Conservation (phyloP, 2,888 invertebrate genomes). For the Oegoconia quadripuncta region DNA sequence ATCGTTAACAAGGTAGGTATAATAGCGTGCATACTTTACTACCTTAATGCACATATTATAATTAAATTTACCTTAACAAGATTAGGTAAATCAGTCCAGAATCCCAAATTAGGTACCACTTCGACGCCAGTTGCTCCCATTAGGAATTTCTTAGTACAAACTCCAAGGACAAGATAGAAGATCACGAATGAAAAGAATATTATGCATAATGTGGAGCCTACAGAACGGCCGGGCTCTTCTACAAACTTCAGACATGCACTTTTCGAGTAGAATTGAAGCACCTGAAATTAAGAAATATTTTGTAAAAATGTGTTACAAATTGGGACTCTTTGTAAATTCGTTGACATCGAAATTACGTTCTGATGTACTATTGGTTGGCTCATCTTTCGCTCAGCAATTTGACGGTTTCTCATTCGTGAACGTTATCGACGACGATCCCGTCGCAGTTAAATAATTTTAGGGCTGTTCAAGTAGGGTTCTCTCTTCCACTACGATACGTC, state of each 20-base stretch:
- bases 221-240: slow-evolving; percentile 66
- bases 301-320: too few relatives aligned
- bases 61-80: slow-evolving; percentile 78
- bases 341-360: too few relatives aligned
- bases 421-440: too few relatives aligned
- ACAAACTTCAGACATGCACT: slow-evolving; percentile 65
- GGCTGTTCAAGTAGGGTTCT: too few relatives aligned
- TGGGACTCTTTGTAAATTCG: too few relatives aligned
- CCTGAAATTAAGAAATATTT: too few relatives aligned
- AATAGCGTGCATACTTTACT: neutral
- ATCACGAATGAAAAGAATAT: slow-evolving; percentile 78
- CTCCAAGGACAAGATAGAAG: slow-evolving; percentile 83
- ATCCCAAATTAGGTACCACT: slow-evolving; percentile 85
- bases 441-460: too few relatives aligned
- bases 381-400: too few relatives aligned
- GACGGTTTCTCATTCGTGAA: too few relatives aligned
- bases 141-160: slow-evolving; percentile 81
- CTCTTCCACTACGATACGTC: too few relatives aligned
- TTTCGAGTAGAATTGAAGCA: slow-evolving; percentile 70
- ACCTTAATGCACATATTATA: neutral
- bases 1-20: too few relatives aligned
- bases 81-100: slow-evolving; percentile 85
- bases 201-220: slow-evolving; percentile 82
- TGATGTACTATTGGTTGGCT: too few relatives aligned
- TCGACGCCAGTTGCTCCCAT: slow-evolving; percentile 86